phyloP scores from a whole-genome alignment of 2,888 invertebrate genomes.

The Notodromas monacha region DNA sequence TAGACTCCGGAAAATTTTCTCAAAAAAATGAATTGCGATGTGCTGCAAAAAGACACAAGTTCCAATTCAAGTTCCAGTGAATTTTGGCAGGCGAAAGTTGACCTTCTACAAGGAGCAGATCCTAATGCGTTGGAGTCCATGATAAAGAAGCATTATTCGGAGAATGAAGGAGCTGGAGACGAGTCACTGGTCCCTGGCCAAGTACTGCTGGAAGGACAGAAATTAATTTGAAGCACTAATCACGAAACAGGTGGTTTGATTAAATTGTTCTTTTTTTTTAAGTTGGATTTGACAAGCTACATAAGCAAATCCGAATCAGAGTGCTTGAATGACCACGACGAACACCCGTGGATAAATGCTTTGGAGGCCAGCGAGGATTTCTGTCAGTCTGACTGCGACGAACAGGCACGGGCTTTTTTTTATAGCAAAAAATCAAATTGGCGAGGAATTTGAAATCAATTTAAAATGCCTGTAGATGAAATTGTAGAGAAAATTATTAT shows the following conservation, averaged over 20 bases:
- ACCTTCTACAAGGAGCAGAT: slow-evolving; percentile 60
- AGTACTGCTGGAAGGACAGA: too few species aligned
- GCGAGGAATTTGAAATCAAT: too few species aligned
- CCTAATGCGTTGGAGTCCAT: slow-evolving; percentile 44
- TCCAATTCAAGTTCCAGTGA: too few species aligned
- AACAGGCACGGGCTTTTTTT: too few species aligned
- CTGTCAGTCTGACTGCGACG: slow-evolving; percentile 34
- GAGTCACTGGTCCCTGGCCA: slow-evolving; percentile 16
- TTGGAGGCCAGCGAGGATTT: slow-evolving; percentile 15
- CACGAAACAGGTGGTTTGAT: too few species aligned
- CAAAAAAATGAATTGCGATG: too few species aligned
- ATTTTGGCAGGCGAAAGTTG: slow-evolving; percentile 57
- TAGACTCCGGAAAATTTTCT: too few species aligned
- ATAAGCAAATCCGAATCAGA: slow-evolving; percentile 66
- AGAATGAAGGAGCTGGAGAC: slow-evolving; percentile 27
- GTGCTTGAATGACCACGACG: slow-evolving; percentile 78
- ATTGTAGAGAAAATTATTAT: too few species aligned
- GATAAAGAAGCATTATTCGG: slow-evolving; percentile 11
- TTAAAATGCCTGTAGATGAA: too few species aligned
- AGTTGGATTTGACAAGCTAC: slow-evolving; percentile 65
- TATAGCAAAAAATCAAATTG: too few species aligned
- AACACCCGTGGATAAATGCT: slow-evolving; percentile 40
- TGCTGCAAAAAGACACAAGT: too few species aligned
- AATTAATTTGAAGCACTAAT: too few species aligned
- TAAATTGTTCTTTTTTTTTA: slow-evolving; percentile 16